phyloP scores from a whole-genome alignment of 2,888 invertebrate genomes.

The Asteroscopus sphinx region DNA sequence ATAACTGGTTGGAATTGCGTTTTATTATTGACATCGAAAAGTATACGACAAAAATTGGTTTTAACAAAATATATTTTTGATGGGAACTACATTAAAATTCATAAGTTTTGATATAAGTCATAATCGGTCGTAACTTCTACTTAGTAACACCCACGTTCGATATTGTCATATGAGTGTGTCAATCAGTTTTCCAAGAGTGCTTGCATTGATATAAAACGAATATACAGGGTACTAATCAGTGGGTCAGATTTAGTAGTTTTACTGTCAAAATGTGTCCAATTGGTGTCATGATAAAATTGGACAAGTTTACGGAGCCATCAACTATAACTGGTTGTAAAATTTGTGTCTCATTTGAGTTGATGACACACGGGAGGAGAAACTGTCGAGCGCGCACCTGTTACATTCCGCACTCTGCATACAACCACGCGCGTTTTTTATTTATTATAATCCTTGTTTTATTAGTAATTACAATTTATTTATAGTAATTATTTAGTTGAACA shows the following conservation, averaged over 20 bases:
- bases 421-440: not conserved
- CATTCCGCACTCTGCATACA: constrained; percentile 8
- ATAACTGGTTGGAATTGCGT: not conserved
- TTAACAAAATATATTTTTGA: constrained; percentile 8
- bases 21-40: constrained; percentile 22
- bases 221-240: constrained; percentile 45
- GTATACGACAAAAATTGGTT: constrained; percentile 3
- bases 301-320: constrained; percentile 68
- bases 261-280: constrained; percentile 65
- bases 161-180: constrained; percentile 18
- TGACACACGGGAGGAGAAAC: constrained; percentile 55
- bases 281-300: constrained; percentile 69
- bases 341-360: constrained; percentile 58
- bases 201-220: constrained; percentile 8
- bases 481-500: not conserved
- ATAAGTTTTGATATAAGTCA: constrained; percentile 29
- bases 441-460: not conserved
- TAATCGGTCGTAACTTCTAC: constrained; percentile 35
- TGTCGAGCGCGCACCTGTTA: constrained; percentile 31
- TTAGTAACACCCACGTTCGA: constrained; percentile 19
- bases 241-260: constrained; percentile 45
- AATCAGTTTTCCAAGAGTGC: constrained; percentile 10
- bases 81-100: constrained; percentile 33
- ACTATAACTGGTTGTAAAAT: constrained; percentile 72
- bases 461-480: not conserved